Conservation (phyloP, 2,888 invertebrate species). For the Heterodera filipjevi region DNA sequence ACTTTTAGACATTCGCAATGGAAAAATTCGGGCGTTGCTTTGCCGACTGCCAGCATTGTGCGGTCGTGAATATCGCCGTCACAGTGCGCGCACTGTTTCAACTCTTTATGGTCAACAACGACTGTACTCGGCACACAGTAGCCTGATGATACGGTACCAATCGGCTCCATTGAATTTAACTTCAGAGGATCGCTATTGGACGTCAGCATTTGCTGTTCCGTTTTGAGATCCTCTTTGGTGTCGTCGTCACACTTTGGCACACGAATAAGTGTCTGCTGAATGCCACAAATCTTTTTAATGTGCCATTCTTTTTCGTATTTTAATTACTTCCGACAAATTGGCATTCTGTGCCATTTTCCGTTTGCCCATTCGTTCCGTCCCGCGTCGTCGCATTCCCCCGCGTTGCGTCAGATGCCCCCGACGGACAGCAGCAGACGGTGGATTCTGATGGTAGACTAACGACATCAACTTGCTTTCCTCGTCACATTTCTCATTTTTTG, state of each 20-base stretch:
- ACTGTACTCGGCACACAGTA: not conserved
- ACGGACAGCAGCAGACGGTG: not conserved
- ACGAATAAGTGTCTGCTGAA: not conserved
- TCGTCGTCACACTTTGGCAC: not conserved
- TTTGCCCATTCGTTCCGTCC: not conserved
- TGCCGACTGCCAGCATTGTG: slow-evolving; percentile 1
- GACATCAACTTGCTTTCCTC: not conserved
- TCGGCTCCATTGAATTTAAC: not conserved
- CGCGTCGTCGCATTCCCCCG: not conserved
- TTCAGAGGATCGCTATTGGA: not conserved
- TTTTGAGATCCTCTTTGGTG: not conserved
- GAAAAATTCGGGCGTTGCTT: not conserved
- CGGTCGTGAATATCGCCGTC: not conserved
- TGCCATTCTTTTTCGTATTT: not conserved
- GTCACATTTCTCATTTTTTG: not conserved
- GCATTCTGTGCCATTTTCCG: not conserved
- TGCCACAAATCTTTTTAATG: not conserved
- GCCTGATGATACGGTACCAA: not conserved
- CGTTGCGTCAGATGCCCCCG: slow-evolving; percentile 6
- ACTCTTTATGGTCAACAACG: not conserved
- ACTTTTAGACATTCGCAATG: slow-evolving; percentile 10
- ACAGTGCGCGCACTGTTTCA: not conserved
- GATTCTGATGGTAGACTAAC: not conserved
- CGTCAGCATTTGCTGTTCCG: not conserved
- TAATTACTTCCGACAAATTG: not conserved